phyloP scores from a whole-genome alignment of 2,797 vertebrate genomes.

The Xenopus petersii region DNA sequence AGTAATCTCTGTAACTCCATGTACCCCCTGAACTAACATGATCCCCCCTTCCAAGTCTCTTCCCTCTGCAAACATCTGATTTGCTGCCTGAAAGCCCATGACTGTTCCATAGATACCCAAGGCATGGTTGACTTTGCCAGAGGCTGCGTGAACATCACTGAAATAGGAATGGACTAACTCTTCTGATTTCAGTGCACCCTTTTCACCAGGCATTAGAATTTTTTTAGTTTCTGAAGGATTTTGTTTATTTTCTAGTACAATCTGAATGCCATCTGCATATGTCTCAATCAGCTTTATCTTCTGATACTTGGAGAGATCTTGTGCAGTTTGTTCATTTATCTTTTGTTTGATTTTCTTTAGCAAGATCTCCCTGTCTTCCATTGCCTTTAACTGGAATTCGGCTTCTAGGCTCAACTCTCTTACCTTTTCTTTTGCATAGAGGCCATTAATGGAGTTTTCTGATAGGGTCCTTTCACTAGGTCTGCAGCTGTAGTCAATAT shows the following conservation, averaged over 20 bases:
- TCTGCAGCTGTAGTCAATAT: neutral
- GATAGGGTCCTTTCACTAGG: neutral
- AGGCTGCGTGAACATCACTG: neutral
- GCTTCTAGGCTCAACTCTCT: constrained; percentile 1
- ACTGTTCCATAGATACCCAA: neutral
- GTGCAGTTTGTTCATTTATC: neutral
- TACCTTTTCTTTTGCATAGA: neutral
- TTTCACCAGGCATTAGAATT: neutral
- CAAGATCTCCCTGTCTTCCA: neutral
- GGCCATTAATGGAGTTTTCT: neutral
- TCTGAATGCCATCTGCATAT: neutral
- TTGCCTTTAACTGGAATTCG: constrained; percentile 8
- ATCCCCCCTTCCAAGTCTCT: constrained; percentile 15
- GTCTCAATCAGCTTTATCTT: constrained; percentile 6
- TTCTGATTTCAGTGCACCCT: neutral
- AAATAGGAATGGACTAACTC: constrained; percentile 8
- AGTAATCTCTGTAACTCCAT: neutral
- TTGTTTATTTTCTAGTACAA: neutral
- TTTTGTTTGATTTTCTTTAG: neutral
- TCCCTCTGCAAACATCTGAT: constrained; percentile 11
- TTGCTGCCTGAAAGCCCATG: constrained; percentile 25
- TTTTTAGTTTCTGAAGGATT: constrained; percentile 2
- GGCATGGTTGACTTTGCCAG: neutral
- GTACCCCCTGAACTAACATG: constrained; percentile 13
- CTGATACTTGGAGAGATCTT: neutral